Conservation (phyloP, 1,140 invertebrate species). For the Drosophila guanche region DNA sequence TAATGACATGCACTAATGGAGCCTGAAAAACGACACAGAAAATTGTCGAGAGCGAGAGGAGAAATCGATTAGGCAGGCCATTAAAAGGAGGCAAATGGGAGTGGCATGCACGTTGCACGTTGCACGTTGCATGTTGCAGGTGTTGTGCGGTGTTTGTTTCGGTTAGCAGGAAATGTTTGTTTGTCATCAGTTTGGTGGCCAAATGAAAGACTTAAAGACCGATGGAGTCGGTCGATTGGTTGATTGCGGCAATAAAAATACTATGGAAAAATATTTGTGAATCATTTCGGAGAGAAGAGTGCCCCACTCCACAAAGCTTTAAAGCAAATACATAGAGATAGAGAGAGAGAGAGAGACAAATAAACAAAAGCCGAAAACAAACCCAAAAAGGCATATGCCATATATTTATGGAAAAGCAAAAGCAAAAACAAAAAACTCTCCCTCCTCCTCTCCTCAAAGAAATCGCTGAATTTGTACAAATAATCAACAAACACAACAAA, state of each 20-base stretch:
- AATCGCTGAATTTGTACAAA: conserved; percentile 74
- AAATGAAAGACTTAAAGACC: conserved; percentile 11
- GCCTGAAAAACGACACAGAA: conserved; percentile 33
- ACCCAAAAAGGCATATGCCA: conserved; percentile 57
- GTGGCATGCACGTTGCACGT: conserved; percentile 7
- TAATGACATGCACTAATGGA: conserved; percentile 78
- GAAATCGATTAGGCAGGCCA: conserved; percentile 56
- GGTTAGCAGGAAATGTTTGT: conserved; percentile 13
- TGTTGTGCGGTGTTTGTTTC: conserved; percentile 1
- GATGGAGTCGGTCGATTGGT: conserved; percentile 1
- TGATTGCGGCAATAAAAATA: conserved; percentile 68
- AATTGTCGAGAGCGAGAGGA: conserved; percentile 17
- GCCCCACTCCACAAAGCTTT: conserved; percentile 37
- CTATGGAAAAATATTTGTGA: conserved; percentile 72
- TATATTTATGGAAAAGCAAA: conserved; percentile 35
- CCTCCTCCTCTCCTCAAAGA: neutral
- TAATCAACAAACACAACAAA: conserved; percentile 44
- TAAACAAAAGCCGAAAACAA: conserved; percentile 55
- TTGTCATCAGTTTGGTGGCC: conserved; percentile 8
- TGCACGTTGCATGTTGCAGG: neutral
- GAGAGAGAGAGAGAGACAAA: conserved; percentile 34
- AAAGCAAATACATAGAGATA: conserved; percentile 22
- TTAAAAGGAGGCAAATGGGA: neutral
- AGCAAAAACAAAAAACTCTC: conserved; percentile 9
- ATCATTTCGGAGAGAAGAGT: conserved; percentile 45